Evolutionary conservation across 2,888 invertebrate species (phyloP), one percentile per base, ranked within the genome.

Genomic region (Morpho achilles): DNA sequence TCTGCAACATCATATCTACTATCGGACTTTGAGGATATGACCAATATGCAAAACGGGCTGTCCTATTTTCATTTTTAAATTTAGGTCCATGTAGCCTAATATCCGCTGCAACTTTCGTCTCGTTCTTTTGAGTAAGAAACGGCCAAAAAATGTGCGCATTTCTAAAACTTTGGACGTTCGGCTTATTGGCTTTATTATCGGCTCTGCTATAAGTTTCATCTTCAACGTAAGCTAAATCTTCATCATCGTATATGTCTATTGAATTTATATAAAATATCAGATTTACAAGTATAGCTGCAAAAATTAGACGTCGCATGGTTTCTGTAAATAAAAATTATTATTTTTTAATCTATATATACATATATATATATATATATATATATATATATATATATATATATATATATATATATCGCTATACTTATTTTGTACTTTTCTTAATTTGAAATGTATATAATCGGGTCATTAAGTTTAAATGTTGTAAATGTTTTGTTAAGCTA

Each of bases 1-100:
- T 78, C 47, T 87, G 80, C 73, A 82, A 72, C 82, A 90, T 79
- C 68, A 86, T 75, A 44, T 87, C 83, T n/a, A 84, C 80, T 8
- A 88, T 74, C 0, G 80, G 81, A 56, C 76, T 87, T 60, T 83
- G 82, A 10, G 79, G 81, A 60, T 84, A 84, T 3, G 86, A 77
- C 75, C 79, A 80, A 42, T 70, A 65, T 7, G 80, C 70, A 50
- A 74, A 84, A 8, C 87, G 74, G 52, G 65, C 60, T 65, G 65
- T 44, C 56, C 68, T 67, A 49, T 59, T 61, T 41, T 56, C 58
- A 10, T 40, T 53, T 42, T 63, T 63, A 46, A 63, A 58, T n/a
- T 61, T 56, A 10, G 69, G 56, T 22, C 56, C 8, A 45, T 63
- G 60, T 8, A 49, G 53, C 45, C 48, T 42, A 48, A 58, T 56